Evolutionary conservation across 2,888 invertebrate species (phyloP).

Genomic region (Dyspetes luteomarginatus): DNA sequence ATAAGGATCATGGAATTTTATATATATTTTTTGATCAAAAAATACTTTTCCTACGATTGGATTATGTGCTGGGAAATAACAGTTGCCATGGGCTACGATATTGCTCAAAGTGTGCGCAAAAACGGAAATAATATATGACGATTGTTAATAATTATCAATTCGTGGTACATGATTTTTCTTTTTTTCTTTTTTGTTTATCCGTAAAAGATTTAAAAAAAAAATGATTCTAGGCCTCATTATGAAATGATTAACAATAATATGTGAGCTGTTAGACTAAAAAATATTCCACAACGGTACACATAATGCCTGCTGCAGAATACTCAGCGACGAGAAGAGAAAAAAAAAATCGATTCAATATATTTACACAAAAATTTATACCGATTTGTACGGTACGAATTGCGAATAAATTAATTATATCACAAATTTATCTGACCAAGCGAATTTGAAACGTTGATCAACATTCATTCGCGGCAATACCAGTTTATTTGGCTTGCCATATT

Average conservation of each 20-base stretch:
- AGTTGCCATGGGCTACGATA: background rate
- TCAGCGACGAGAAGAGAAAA: constrained; percentile 34
- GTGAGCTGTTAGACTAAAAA: background rate
- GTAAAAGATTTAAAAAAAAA: constrained; percentile 2
- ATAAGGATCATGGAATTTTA: constrained; percentile 22
- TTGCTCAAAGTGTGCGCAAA: background rate
- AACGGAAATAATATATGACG: constrained; percentile 26
- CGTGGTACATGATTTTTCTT: constrained; percentile 13
- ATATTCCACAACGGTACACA: constrained; percentile 28
- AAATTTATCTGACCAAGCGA: constrained; percentile 63
- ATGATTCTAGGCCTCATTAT: constrained; percentile 22
- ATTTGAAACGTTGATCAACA: constrained; percentile 45
- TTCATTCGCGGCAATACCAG: constrained; percentile 55
- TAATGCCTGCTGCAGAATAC: constrained; percentile 40
- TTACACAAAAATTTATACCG: constrained; percentile 58
- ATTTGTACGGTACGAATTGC: constrained; percentile 53
- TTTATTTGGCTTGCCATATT: constrained; percentile 42
- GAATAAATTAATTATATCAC: constrained; percentile 68
- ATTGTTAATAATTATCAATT: constrained; percentile 17
- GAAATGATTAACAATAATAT: background rate
- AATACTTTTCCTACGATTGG: constrained; percentile 47
- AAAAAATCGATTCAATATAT: constrained; percentile 56
- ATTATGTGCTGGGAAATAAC: constrained; percentile 12
- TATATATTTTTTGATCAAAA: constrained; percentile 27
- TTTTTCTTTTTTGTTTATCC: constrained; percentile 6